Evolutionary conservation across 2,113 vertebrate species (phyloP).

Genomic region (Halichoerus grypus): DNA sequence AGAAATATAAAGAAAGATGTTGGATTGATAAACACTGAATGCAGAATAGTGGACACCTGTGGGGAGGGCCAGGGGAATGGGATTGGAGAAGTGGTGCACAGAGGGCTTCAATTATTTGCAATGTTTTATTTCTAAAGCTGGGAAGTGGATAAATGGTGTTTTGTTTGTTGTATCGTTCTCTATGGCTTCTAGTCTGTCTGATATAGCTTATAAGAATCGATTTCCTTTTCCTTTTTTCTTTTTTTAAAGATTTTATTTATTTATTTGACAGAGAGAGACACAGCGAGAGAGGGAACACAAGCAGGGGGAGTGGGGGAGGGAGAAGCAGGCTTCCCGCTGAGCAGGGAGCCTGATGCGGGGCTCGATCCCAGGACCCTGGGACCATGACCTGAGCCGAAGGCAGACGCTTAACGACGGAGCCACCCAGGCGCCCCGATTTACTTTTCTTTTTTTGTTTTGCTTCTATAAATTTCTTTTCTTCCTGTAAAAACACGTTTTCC

Average conservation of each 20-base stretch:
- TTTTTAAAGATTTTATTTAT: no score
- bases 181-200: background rate
- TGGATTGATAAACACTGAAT: background rate
- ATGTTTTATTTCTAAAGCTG: conserved; percentile 42
- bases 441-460: conserved; percentile 37
- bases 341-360: no score
- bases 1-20: background rate
- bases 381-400: no score
- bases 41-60: background rate
- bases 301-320: no score
- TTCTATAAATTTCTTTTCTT: background rate
- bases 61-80: background rate
- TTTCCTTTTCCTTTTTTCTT: background rate
- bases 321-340: no score
- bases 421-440: background rate
- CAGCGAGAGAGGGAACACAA: no score
- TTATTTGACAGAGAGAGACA: no score
- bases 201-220: background rate
- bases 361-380: no score
- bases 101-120: background rate
- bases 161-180: background rate
- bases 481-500: background rate
- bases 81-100: background rate
- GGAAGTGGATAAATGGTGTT: background rate
- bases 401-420: no score